Evolutionary conservation across 2,113 vertebrate genomes (phyloP).

Genomic region (Cettia cetti): DNA sequence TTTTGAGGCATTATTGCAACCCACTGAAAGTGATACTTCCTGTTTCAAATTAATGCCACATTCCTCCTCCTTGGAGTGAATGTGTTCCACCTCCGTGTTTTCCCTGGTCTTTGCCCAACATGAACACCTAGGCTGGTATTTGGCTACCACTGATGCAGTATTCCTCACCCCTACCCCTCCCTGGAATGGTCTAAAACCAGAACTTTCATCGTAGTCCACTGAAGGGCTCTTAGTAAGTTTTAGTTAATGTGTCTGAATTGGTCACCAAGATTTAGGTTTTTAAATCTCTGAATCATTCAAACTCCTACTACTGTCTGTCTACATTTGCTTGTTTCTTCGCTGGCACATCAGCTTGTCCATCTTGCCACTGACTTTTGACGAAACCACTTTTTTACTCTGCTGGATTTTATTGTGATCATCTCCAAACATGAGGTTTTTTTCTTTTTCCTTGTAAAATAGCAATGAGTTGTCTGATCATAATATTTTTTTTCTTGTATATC

Average conservation of each 20-base stretch:
- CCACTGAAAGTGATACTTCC: not conserved
- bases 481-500: not conserved
- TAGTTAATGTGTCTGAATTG: not conserved
- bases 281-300: not conserved
- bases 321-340: not conserved
- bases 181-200: not conserved
- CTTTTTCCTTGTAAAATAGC: not conserved
- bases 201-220: not conserved
- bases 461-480: not conserved
- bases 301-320: not conserved
- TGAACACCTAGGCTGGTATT: not conserved
- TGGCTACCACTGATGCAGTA: not conserved
- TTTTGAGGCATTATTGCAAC: not conserved
- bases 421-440: not conserved
- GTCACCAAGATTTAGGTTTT: not conserved
- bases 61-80: not conserved
- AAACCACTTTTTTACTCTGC: not conserved
- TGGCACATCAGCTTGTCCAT: not conserved
- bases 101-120: not conserved
- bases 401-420: not conserved
- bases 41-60: not conserved
- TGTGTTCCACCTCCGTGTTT: not conserved
- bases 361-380: not conserved
- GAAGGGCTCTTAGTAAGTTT: not conserved
- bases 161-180: not conserved